Evolutionary conservation across 92 coral and sea anemone genomes (phyloP).

Genomic region (Phenganax stokvisi): DNA sequence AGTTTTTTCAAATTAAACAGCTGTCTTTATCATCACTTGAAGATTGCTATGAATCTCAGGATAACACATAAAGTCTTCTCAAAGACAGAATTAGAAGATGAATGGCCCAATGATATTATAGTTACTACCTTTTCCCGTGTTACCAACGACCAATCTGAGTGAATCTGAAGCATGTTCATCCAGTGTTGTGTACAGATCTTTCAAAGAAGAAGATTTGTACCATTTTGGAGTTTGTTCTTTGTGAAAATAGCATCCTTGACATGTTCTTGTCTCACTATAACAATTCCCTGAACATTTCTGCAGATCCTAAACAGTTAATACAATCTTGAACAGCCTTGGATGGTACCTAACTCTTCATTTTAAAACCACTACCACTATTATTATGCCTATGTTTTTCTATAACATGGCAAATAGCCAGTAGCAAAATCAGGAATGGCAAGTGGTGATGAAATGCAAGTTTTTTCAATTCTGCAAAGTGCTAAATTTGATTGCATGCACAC

Average conservation of each 20-base stretch:
- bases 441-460: too few relatives aligned
- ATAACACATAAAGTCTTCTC: too few relatives aligned
- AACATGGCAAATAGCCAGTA: background rate
- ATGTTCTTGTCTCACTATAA: conserved; percentile 35
- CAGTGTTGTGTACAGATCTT: conserved; percentile 64
- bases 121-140: conserved; percentile 72
- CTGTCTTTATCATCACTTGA: too few relatives aligned
- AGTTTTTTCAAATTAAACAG: too few relatives aligned
- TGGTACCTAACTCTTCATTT: too few relatives aligned
- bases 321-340: too few relatives aligned
- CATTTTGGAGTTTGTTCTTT: conserved; percentile 41
- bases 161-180: conserved; percentile 50
- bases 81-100: background rate
- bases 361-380: too few relatives aligned
- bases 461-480: too few relatives aligned
- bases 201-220: conserved; percentile 60
- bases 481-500: too few relatives aligned
- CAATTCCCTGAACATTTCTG: conserved; percentile 39
- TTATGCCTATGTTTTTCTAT: background rate
- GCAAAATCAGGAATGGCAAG: too few relatives aligned
- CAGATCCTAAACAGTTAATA: conserved; percentile 47
- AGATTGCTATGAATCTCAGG: too few relatives aligned
- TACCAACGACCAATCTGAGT: conserved; percentile 72
- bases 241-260: conserved; percentile 25
- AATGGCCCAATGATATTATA: background rate